A percentile compares a stretch with the other conserved stretches of the same genome.
Evolutionary conservation across 2,888 invertebrate genomes (phyloP).

Genomic region (Plutella xylostella): DNA sequence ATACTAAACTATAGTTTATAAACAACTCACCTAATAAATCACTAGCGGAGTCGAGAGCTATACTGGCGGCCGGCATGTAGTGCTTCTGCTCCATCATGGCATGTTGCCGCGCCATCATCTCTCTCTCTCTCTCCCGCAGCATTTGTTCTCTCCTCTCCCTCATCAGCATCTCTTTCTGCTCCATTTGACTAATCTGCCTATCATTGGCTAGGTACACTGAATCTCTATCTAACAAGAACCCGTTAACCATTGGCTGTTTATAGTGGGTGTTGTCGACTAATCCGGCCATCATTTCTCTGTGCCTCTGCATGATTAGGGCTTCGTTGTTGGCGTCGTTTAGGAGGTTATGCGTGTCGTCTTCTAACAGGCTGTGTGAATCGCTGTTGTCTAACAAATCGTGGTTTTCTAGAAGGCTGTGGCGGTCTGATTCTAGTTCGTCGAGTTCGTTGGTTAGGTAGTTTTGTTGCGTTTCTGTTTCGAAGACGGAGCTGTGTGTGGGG

Average conservation of each 20-base stretch:
- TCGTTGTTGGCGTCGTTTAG: constrained; percentile 46
- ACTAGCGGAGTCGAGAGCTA: constrained; percentile 58
- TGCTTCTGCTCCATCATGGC: constrained; percentile 49
- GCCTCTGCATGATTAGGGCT: constrained; percentile 51
- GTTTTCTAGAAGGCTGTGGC: constrained; percentile 59
- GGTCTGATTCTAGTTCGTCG: constrained; percentile 60
- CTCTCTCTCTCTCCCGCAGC: too few species aligned
- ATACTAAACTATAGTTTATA: too few species aligned
- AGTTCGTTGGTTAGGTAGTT: constrained; percentile 51
- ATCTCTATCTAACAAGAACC: constrained; percentile 52
- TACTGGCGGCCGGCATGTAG: constrained; percentile 50
- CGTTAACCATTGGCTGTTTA: constrained; percentile 47
- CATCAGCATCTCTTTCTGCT: constrained; percentile 45
- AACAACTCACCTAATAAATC: constrained; percentile 59
- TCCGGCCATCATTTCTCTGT: constrained; percentile 52
- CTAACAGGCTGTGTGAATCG: constrained; percentile 54
- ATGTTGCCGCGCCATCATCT: constrained; percentile 48
- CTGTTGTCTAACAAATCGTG: constrained; percentile 58
- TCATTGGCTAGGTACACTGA: constrained; percentile 50
- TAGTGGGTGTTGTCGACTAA: constrained; percentile 50
- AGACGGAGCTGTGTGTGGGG: constrained; percentile 28
- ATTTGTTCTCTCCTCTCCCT: constrained; percentile 46
- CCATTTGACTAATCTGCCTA: constrained; percentile 50
- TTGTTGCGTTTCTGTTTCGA: constrained; percentile 41
- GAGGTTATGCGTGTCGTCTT: constrained; percentile 55